Percentiles rank a stretch among this genome's conserved stretches.
Conservation (phyloP, 1,140 invertebrate species). For the Drosophila nigromelanica region DNA sequence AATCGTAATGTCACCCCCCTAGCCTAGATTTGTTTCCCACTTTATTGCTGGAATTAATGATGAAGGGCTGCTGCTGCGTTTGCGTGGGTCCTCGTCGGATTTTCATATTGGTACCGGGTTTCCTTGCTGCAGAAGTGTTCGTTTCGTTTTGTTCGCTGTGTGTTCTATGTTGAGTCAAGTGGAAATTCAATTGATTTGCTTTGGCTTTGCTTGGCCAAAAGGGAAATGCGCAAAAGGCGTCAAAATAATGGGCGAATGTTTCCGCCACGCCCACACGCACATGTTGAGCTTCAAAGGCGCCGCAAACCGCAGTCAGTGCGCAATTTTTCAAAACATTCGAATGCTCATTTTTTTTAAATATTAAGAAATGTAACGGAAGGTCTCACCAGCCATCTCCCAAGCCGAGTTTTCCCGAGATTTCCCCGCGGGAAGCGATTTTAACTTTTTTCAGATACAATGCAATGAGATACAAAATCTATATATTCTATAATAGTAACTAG, state of each 20-base stretch:
- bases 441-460: no score
- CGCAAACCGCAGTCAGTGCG: conserved; percentile 30
- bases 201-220: conserved; percentile 55
- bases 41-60: conserved; percentile 80
- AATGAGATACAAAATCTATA: conserved; percentile 57
- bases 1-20: conserved; percentile 62
- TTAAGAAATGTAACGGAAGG: conserved; percentile 20
- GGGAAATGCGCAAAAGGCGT: conserved; percentile 35
- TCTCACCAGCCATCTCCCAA: not conserved
- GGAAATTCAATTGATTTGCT: conserved; percentile 81
- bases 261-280: conserved; percentile 24
- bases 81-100: conserved; percentile 25
- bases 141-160: conserved; percentile 13
- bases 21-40: conserved; percentile 21
- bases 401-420: no score
- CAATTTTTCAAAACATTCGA: conserved; percentile 51
- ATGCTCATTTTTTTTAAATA: conserved; percentile 65
- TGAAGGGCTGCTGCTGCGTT: conserved; percentile 33
- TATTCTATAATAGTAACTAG: not conserved
- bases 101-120: conserved; percentile 16
- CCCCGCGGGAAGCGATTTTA: no score
- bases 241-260: conserved; percentile 59
- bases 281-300: conserved; percentile 64
- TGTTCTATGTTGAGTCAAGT: conserved; percentile 78
- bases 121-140: not conserved